A percentile compares a stretch with the other conserved stretches of the same genome.
These are phyloP conservation scores for Caenorhabditis latens DNA, from an alignment of 1,140 invertebrate species.

Conservation along the genomic window DNA sequence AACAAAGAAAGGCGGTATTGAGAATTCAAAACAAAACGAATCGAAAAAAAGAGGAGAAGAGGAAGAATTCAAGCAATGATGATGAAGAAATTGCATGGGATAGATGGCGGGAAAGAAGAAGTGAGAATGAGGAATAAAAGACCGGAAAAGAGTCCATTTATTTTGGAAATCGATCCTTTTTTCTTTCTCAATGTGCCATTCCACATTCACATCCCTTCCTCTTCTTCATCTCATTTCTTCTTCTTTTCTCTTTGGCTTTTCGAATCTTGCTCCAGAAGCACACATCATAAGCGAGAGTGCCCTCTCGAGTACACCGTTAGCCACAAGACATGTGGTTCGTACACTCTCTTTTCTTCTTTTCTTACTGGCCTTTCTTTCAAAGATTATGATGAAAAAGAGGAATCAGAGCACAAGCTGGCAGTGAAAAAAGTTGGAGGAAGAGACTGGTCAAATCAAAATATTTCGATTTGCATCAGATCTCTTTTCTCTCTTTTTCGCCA, in stretches of 20 bases:
- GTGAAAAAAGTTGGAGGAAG: not conserved
- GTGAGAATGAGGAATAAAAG: slow-evolving; percentile 56
- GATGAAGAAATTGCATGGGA: slow-evolving; percentile 41
- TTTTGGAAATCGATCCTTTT: slow-evolving; percentile 55
- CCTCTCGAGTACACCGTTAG: slow-evolving; percentile 52
- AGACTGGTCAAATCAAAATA: slow-evolving; percentile 46
- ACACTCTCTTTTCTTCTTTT: slow-evolving; percentile 7
- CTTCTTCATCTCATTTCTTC: not conserved
- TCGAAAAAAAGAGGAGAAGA: slow-evolving; percentile 16
- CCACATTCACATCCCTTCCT: slow-evolving; percentile 17
- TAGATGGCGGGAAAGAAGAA: not conserved
- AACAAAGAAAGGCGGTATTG: not conserved
- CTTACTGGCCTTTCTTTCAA: not conserved
- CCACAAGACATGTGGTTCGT: slow-evolving; percentile 53
- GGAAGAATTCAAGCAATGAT: not conserved
- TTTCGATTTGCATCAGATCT: not conserved
- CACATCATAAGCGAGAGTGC: slow-evolving; percentile 34
- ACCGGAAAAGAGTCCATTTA: slow-evolving; percentile 46
- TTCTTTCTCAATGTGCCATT: slow-evolving; percentile 18
- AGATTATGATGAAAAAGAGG: slow-evolving; percentile 52
- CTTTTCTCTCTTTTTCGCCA: not conserved
- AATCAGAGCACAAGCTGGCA: slow-evolving; percentile 17
- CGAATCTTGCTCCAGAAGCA: slow-evolving; percentile 9
- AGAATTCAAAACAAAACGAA: slow-evolving; percentile 42
- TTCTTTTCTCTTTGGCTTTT: not conserved